A percentile compares a stretch with the other conserved stretches of the same genome.
These are phyloP conservation scores for Trissolcus japonicus DNA, from an alignment of 2,888 invertebrate genomes.

Conservation along the genomic window DNA sequence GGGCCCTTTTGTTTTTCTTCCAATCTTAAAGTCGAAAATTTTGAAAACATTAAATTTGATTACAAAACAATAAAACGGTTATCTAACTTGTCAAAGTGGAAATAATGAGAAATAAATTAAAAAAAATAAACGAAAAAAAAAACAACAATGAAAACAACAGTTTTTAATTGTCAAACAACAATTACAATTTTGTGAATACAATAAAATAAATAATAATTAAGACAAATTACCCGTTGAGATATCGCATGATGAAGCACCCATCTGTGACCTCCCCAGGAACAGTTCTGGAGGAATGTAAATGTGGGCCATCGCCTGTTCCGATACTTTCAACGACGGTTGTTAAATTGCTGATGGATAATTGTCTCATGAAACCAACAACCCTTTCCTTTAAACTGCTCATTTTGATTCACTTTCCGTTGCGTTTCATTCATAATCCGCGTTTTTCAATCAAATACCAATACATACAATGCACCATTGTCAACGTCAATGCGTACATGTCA, in stretches of 20 bases:
- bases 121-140: no score
- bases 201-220: not conserved
- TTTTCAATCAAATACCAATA: constrained; percentile 9
- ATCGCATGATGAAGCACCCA: constrained; percentile 83
- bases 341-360: constrained; percentile 80
- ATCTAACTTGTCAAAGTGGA: not conserved
- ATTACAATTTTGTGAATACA: no score
- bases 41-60: not conserved
- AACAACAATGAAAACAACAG: no score
- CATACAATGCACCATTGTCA: no score
- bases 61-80: not conserved
- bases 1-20: constrained; percentile 77
- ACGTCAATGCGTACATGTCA: no score
- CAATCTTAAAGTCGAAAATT: constrained; percentile 62
- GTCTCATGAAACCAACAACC: constrained; percentile 84
- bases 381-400: constrained; percentile 85
- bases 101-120: no score
- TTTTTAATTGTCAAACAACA: no score
- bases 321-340: constrained; percentile 70
- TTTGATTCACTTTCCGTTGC: constrained; percentile 31
- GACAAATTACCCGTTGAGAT: constrained; percentile 81
- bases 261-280: constrained; percentile 73
- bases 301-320: constrained; percentile 64
- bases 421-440: constrained; percentile 21
- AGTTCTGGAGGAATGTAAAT: constrained; percentile 70